Percentiles rank a stretch among this genome's conserved stretches.
Evolutionary conservation across 2,113 vertebrate species (phyloP).

Genomic region (Sclerurus mexicanus): DNA sequence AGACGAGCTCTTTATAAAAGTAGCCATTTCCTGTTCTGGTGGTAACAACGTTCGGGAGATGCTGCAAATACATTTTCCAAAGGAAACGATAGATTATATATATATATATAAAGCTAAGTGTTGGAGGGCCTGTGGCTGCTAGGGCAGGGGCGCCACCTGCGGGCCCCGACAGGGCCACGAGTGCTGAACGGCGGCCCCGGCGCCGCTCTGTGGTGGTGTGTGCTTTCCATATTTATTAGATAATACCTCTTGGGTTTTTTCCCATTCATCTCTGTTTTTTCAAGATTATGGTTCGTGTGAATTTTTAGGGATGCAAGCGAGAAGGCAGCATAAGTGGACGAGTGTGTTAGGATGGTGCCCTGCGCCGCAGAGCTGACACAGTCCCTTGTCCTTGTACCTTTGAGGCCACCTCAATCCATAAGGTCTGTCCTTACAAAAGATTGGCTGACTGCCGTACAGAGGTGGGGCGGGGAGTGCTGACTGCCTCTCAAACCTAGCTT

Average conservation of each 20-base stretch:
- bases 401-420: background rate
- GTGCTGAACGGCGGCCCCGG: too few relatives aligned
- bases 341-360: background rate
- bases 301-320: background rate
- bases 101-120: too few relatives aligned
- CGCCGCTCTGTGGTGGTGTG: background rate
- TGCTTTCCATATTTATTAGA: constrained; percentile 63
- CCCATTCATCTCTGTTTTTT: background rate
- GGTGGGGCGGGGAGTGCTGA: background rate
- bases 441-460: background rate
- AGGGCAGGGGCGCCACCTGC: constrained; percentile 49
- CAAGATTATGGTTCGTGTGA: background rate
- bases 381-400: background rate
- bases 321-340: background rate
- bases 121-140: background rate
- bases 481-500: background rate
- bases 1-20: background rate
- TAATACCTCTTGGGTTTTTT: background rate
- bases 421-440: background rate
- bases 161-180: background rate
- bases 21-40: background rate
- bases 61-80: constrained; percentile 33
- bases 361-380: background rate
- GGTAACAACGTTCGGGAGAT: background rate
- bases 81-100: background rate